A percentile compares a stretch with the other conserved stretches of the same genome.
Conservation (phyloP, 1,140 invertebrate species). For the Hermetia illucens region DNA sequence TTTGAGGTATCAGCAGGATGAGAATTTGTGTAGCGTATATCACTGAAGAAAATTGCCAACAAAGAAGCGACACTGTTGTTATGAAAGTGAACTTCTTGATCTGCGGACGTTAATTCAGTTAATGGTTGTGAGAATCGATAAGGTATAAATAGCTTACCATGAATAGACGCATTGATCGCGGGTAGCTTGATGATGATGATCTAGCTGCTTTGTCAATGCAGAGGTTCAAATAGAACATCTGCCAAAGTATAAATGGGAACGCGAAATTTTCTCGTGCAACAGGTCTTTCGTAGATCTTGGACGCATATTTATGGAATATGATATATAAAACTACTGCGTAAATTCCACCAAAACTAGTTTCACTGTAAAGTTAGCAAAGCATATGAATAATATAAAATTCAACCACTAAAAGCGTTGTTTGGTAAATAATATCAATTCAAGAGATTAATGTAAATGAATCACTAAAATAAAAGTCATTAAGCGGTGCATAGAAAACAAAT, state of each 20-base stretch:
- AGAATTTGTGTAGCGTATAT: slow-evolving; percentile 25
- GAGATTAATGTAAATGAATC: not conserved
- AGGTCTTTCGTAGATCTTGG: slow-evolving; percentile 25
- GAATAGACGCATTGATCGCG: too few species aligned
- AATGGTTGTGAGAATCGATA: not conserved
- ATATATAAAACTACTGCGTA: slow-evolving; percentile 27
- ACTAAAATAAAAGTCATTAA: not conserved
- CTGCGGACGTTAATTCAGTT: slow-evolving; percentile 10
- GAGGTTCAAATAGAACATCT: slow-evolving; percentile 26
- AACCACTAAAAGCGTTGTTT: not conserved
- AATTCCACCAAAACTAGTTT: slow-evolving; percentile 26
- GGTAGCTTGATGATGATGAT: too few species aligned
- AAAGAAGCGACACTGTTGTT: slow-evolving; percentile 19
- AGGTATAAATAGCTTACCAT: slow-evolving; percentile 13
- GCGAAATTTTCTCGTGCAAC: slow-evolving; percentile 27
- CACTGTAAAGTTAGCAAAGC: slow-evolving; percentile 8
- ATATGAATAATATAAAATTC: not conserved
- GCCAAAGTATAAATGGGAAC: slow-evolving; percentile 26
- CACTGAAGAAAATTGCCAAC: slow-evolving; percentile 26
- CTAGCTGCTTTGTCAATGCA: slow-evolving; percentile 17
- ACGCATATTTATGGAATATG: slow-evolving; percentile 26
- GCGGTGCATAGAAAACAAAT: too few species aligned
- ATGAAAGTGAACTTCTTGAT: slow-evolving; percentile 19
- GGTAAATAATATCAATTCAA: not conserved
- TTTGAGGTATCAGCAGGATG: slow-evolving; percentile 20